Conservation (phyloP, 2,113 vertebrate species). For the Vulpes lagopus region DNA sequence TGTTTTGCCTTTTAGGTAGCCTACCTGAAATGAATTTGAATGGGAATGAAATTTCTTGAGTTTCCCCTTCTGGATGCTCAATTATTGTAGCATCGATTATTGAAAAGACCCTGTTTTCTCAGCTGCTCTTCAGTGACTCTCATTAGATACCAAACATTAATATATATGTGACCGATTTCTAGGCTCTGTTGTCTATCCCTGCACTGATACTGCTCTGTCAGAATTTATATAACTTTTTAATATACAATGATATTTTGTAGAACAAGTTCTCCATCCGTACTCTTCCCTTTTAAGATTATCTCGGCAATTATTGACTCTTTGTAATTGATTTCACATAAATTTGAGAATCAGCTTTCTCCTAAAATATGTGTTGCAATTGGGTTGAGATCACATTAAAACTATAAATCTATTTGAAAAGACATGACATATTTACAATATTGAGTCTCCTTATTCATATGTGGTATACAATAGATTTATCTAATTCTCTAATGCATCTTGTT, state of each 20-base stretch:
- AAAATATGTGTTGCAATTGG: not conserved
- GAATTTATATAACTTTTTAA: not conserved
- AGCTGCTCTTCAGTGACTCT: not conserved
- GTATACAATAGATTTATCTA: not conserved
- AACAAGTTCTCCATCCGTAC: not conserved
- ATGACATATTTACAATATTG: not conserved
- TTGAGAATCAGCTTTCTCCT: not conserved
- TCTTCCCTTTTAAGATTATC: not conserved
- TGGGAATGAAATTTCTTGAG: not conserved
- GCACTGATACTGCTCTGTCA: not conserved
- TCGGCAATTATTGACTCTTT: not conserved
- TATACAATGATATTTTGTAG: not conserved
- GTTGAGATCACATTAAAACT: not conserved
- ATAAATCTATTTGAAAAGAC: conserved; percentile 13
- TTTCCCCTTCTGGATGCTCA: not conserved
- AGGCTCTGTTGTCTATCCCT: not conserved
- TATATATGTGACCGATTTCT: not conserved
- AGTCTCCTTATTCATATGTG: not conserved
- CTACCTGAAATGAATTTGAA: not conserved
- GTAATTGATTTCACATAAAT: conserved; percentile 1
- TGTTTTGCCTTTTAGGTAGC: not conserved
- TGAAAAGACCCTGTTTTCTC: not conserved
- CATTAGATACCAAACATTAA: not conserved
- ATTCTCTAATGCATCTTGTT: not conserved
- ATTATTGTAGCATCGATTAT: not conserved